These are phyloP conservation scores for Ceratosolen fusciceps DNA, from an alignment of 1,140 invertebrate genomes.

Conservation along the genomic window DNA sequence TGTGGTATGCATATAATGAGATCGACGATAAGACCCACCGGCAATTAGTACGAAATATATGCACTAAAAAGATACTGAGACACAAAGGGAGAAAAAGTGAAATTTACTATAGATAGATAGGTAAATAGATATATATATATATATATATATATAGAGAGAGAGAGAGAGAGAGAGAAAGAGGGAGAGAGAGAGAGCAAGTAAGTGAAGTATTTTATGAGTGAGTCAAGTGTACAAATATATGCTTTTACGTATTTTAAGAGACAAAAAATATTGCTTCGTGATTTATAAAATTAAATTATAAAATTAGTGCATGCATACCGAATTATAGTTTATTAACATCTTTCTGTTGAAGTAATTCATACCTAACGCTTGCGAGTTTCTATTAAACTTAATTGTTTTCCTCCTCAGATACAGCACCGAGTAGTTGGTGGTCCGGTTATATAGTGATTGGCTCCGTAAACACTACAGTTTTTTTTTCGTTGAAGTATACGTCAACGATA, in stretches of 20 bases:
- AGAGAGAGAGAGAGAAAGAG: background rate
- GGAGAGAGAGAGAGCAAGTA: constrained; percentile 1
- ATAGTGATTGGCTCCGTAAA: constrained; percentile 46
- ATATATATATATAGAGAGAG: background rate
- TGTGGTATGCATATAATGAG: constrained; percentile 66
- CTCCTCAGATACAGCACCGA: constrained; percentile 37
- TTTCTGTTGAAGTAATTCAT: background rate
- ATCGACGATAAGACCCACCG: constrained; percentile 64
- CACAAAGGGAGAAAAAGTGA: background rate
- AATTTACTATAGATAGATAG: no score
- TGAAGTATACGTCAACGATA: constrained; percentile 49
- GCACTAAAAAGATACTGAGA: background rate
- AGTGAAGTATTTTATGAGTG: background rate
- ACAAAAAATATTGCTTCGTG: background rate
- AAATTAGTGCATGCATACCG: constrained; percentile 7
- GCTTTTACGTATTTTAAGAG: background rate
- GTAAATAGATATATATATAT: no score
- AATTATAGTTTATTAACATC: background rate
- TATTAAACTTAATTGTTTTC: constrained; percentile 60
- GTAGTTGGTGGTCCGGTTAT: constrained; percentile 47
- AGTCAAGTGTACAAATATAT: background rate
- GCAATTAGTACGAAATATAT: constrained; percentile 66
- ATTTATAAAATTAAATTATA: constrained; percentile 36
- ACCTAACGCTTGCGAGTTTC: constrained; percentile 53
- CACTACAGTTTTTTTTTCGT: constrained; percentile 42